Evolutionary conservation across 2,113 vertebrate genomes (phyloP).

Genomic region (Brachypteracias leptosomus): DNA sequence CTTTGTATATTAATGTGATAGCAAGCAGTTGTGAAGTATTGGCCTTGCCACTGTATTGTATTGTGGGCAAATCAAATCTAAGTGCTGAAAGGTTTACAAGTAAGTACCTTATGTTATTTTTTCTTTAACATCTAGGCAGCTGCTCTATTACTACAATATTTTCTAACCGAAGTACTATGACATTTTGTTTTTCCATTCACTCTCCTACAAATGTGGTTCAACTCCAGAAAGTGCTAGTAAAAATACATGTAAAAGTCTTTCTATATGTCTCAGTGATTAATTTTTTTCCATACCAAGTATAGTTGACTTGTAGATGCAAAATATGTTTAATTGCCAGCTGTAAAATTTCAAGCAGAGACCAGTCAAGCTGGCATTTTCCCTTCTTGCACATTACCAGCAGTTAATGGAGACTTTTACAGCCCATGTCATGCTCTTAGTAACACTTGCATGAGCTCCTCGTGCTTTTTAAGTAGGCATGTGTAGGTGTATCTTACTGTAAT

Average conservation of each 20-base stretch:
- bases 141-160: not conserved
- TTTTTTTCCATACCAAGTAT: not conserved
- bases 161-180: not conserved
- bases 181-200: not conserved
- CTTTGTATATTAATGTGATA: not conserved
- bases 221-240: not conserved
- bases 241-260: not conserved
- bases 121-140: not conserved
- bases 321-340: not conserved
- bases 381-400: not conserved
- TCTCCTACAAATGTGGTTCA: not conserved
- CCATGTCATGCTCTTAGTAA: not conserved
- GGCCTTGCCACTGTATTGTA: not conserved
- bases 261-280: not conserved
- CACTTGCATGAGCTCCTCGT: fast-evolving
- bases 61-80: not conserved
- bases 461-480: not conserved
- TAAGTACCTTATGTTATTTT: not conserved
- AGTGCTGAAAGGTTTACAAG: not conserved
- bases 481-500: not conserved
- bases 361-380: not conserved
- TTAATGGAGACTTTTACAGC: not conserved
- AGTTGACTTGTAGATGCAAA: not conserved
- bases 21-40: not conserved
- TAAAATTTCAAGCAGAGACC: not conserved